Percentiles rank a stretch among this genome's conserved stretches.
Conservation (phyloP, 2,888 invertebrate species). For the Synergus gifuensis region DNA sequence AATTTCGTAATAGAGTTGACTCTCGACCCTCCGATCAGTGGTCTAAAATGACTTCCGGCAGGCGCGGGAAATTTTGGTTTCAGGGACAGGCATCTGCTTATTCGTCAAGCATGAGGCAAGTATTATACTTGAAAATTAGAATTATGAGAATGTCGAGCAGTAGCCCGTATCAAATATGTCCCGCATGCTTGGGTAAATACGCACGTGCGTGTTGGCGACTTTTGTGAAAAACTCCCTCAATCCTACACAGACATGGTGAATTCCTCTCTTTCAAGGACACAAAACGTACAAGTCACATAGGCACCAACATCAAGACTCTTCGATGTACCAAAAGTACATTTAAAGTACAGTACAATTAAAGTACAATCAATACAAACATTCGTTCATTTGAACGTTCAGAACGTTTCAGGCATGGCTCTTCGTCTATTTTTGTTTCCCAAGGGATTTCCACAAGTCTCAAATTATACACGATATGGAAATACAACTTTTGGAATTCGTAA, state of each 20-base stretch:
- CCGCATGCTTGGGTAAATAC: constrained; percentile 55
- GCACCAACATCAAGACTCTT: neutral
- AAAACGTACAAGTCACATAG: neutral
- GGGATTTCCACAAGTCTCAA: neutral
- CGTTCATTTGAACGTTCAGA: too few species aligned
- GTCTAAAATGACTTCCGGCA: neutral
- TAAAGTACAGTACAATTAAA: too few species aligned
- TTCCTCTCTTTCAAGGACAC: neutral
- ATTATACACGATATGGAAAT: constrained; percentile 8
- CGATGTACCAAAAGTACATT: too few species aligned
- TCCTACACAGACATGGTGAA: constrained; percentile 12
- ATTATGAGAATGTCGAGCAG: constrained; percentile 54
- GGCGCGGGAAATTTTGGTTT: constrained; percentile 20
- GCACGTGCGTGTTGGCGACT: constrained; percentile 49
- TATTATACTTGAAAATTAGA: constrained; percentile 59
- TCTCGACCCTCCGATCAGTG: constrained; percentile 5
- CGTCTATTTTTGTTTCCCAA: neutral
- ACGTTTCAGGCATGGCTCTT: neutral
- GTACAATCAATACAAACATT: too few species aligned
- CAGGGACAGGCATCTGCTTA: constrained; percentile 57
- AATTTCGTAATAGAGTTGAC: constrained; percentile 6
- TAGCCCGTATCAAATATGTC: constrained; percentile 57
- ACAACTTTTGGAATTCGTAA: neutral
- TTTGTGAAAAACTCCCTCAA: constrained; percentile 14
- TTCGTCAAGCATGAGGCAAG: constrained; percentile 38